A percentile compares a stretch with the other conserved stretches of the same genome.
These are phyloP conservation scores for Pseudanteris insignis DNA, from an alignment of 2,888 invertebrate genomes.

Conservation along the genomic window DNA sequence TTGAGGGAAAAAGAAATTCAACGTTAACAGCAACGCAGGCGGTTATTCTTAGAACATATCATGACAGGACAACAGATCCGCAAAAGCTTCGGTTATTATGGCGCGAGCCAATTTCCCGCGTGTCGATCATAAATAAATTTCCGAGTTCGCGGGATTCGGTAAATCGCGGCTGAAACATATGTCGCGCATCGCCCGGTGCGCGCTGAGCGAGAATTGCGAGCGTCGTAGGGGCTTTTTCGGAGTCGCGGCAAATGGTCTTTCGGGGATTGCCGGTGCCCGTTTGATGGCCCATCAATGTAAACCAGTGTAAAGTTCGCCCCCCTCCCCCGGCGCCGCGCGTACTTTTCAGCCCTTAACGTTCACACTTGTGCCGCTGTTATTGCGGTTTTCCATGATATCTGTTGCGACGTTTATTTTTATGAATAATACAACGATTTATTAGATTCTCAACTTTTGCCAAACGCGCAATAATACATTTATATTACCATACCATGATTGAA, in stretches of 20 bases:
- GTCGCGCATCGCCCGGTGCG: slow-evolving; percentile 44
- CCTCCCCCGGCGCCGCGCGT: slow-evolving; percentile 30
- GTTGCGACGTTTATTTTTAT: slow-evolving; percentile 18
- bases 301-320: slow-evolving; percentile 56
- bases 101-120: slow-evolving; percentile 43
- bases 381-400: slow-evolving; percentile 30
- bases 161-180: slow-evolving; percentile 41
- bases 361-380: slow-evolving; percentile 34
- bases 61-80: slow-evolving; percentile 27
- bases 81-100: slow-evolving; percentile 33
- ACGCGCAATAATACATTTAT: no score
- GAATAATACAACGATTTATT: slow-evolving; percentile 15
- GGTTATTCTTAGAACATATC: slow-evolving; percentile 32
- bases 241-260: slow-evolving; percentile 52
- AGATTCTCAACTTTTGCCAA: not conserved
- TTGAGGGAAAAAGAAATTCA: slow-evolving; percentile 36
- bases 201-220: no score
- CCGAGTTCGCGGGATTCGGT: slow-evolving; percentile 31
- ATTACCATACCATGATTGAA: no score
- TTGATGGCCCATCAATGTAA: slow-evolving; percentile 60
- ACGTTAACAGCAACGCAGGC: slow-evolving; percentile 23
- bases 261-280: slow-evolving; percentile 54
- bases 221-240: slow-evolving; percentile 38
- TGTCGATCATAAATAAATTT: slow-evolving; percentile 44
- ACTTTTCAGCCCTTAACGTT: slow-evolving; percentile 42